Percentiles rank a stretch among this genome's conserved stretches.
phyloP scores from a whole-genome alignment of 2,113 vertebrate genomes.

The Marcusenius ussheri region DNA sequence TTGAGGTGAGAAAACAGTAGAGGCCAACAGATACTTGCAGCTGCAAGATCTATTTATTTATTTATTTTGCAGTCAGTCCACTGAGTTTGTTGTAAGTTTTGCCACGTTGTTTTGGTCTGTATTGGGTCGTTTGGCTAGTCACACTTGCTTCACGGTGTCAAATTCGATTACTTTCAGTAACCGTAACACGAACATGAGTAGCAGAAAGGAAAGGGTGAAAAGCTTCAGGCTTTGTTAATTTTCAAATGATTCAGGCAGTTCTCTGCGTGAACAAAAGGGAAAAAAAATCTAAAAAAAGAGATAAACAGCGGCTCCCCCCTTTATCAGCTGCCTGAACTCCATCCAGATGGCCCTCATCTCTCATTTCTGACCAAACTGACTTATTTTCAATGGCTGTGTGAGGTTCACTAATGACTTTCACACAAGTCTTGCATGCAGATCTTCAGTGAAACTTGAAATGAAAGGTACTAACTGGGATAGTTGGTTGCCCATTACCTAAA shows the following conservation, averaged over 20 bases:
- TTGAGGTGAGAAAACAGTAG: not conserved
- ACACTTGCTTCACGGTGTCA: not conserved
- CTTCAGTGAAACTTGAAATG: not conserved
- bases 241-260: not conserved
- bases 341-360: not conserved
- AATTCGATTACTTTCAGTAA: not conserved
- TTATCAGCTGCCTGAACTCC: not conserved
- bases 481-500: not conserved
- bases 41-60: not conserved
- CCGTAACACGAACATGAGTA: not conserved
- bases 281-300: too few species aligned
- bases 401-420: not conserved
- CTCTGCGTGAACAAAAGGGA: not conserved
- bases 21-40: not conserved
- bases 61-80: not conserved
- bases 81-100: not conserved
- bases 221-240: not conserved
- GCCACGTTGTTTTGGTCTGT: not conserved
- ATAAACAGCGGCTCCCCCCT: not conserved
- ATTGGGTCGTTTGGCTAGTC: not conserved
- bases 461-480: not conserved
- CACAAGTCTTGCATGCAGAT: not conserved
- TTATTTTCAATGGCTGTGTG: not conserved
- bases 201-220: not conserved
- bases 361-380: not conserved